A percentile compares a stretch with the other conserved stretches of the same genome.
These are phyloP conservation scores for Brassicogethes aeneus DNA, from an alignment of 2,888 invertebrate genomes.

Conservation along the genomic window DNA sequence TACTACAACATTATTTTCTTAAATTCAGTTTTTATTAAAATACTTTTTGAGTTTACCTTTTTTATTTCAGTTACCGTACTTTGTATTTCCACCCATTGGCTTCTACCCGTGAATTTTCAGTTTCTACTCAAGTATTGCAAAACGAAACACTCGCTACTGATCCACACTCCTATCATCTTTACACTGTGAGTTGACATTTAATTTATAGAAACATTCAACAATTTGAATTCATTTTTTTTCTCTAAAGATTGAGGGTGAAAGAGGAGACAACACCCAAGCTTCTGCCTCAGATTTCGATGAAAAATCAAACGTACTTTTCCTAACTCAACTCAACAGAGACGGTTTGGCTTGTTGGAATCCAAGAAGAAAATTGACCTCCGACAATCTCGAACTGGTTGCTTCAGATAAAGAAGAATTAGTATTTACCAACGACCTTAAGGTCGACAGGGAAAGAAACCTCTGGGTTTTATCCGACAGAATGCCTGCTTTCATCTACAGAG, in stretches of 20 bases:
- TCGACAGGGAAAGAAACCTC: slow-evolving; percentile 52
- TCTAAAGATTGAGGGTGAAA: slow-evolving; percentile 49
- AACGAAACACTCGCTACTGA: slow-evolving; percentile 64
- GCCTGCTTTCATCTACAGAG: slow-evolving; percentile 60
- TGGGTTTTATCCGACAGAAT: slow-evolving; percentile 74
- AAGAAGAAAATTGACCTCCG: slow-evolving; percentile 52
- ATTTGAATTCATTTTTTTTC: too few species aligned
- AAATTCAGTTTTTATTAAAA: too few species aligned
- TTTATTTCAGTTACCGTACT: slow-evolving; percentile 49
- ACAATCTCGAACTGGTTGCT: slow-evolving; percentile 58
- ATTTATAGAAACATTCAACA: too few species aligned
- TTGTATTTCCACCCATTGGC: slow-evolving; percentile 78
- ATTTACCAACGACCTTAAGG: slow-evolving; percentile 72
- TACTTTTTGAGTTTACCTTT: not conserved
- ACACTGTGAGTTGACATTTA: slow-evolving; percentile 50
- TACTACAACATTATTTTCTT: not conserved
- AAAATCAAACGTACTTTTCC: slow-evolving; percentile 61
- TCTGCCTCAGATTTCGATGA: slow-evolving; percentile 65
- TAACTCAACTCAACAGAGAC: slow-evolving; percentile 68
- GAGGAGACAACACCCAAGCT: slow-evolving; percentile 64
- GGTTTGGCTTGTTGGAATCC: slow-evolving; percentile 78
- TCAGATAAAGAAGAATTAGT: slow-evolving; percentile 58
- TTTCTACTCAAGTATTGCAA: slow-evolving; percentile 62
- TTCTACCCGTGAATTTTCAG: slow-evolving; percentile 71
- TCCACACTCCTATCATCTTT: slow-evolving; percentile 58